Percentiles rank a stretch among this genome's conserved stretches.
phyloP scores from a whole-genome alignment of 2,888 invertebrate genomes.

The Chaetogeoica ovagalla region DNA sequence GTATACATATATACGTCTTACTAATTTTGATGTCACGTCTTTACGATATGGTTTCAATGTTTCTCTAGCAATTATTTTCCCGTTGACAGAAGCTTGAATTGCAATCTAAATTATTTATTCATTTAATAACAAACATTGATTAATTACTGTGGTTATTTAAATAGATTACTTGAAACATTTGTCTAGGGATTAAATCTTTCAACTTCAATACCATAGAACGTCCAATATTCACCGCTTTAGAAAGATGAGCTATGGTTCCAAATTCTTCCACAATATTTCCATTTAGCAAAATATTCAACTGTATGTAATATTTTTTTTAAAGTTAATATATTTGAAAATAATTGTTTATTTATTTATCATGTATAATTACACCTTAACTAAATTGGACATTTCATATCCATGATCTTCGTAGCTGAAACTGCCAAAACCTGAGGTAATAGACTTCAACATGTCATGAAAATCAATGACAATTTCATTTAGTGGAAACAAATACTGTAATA shows the following conservation, averaged over 20 bases:
- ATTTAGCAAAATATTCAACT: slow-evolving; percentile 80
- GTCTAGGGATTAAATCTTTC: slow-evolving; percentile 83
- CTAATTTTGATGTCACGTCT: slow-evolving; percentile 91
- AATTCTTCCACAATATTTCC: slow-evolving; percentile 81
- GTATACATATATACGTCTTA: slow-evolving; percentile 61
- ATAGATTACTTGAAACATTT: slow-evolving; percentile 68
- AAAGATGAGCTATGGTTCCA: slow-evolving; percentile 76
- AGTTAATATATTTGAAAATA: background rate
- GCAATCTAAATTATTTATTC: slow-evolving; percentile 65
- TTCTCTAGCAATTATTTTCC: slow-evolving; percentile 81
- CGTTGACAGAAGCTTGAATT: slow-evolving; percentile 80
- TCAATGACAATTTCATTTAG: slow-evolving; percentile 92
- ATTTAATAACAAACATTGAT: background rate
- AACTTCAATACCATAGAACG: slow-evolving; percentile 74
- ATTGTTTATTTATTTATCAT: background rate
- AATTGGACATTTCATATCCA: slow-evolving; percentile 76
- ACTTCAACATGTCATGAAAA: slow-evolving; percentile 90
- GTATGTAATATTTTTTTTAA: slow-evolving; percentile 54
- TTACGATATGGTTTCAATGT: slow-evolving; percentile 84
- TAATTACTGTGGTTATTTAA: background rate
- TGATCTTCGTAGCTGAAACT: slow-evolving; percentile 91
- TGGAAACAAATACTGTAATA: slow-evolving; percentile 83
- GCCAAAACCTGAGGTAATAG: slow-evolving; percentile 90
- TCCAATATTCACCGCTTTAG: slow-evolving; percentile 69
- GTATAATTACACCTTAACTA: slow-evolving; percentile 75